Conservation (phyloP, 30 jellyfish, hydroid and myxozoan genomes). For the Aurelia coerulea region DNA sequence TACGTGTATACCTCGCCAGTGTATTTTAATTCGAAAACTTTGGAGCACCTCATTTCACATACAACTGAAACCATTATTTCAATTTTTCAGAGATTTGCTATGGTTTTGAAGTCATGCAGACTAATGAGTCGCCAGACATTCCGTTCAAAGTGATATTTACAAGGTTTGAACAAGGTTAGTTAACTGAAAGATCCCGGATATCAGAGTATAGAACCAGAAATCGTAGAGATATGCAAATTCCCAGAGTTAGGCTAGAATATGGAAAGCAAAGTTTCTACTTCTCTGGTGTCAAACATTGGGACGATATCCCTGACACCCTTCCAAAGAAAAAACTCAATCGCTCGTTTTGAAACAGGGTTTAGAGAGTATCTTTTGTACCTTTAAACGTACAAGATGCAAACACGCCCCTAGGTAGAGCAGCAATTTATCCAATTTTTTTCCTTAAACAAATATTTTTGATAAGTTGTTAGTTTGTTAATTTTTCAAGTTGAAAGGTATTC, state of each 20-base stretch:
- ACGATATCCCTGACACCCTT: not conserved
- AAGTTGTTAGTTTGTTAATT: not conserved
- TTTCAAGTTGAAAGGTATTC: not conserved
- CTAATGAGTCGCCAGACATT: conserved; percentile 8
- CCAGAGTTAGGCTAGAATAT: too few species aligned
- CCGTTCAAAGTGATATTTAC: not conserved
- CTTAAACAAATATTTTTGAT: not conserved
- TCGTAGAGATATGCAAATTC: not conserved
- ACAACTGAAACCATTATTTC: too few species aligned
- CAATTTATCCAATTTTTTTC: not conserved
- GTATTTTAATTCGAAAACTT: too few species aligned
- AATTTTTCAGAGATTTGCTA: not conserved
- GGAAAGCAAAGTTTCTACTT: too few species aligned
- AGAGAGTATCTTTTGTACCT: too few species aligned
- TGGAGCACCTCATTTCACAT: too few species aligned
- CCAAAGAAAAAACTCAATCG: too few species aligned
- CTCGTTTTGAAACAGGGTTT: too few species aligned
- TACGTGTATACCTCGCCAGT: too few species aligned
- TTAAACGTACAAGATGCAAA: too few species aligned
- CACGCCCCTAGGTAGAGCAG: not conserved
- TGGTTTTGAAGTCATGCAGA: conserved; percentile 2
- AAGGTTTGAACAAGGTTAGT: not conserved
- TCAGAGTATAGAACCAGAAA: not conserved
- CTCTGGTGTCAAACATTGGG: too few species aligned
- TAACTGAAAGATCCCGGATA: not conserved